Percentiles rank a stretch among this genome's conserved stretches.
Conservation (phyloP, 2,888 invertebrate genomes). For the Phaonia tiefii region DNA sequence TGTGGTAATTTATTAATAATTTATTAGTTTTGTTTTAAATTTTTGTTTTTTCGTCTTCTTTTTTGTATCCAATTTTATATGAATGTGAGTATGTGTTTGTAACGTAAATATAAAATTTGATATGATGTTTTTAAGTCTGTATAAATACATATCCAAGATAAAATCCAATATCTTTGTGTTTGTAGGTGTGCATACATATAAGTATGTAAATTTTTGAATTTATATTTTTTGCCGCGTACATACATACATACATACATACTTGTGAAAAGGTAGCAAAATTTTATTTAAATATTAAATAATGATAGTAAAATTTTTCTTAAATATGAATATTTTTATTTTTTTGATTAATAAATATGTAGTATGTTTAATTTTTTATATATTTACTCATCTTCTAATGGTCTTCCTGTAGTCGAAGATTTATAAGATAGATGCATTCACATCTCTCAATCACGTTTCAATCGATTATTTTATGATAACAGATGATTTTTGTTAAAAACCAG, state of each 20-base stretch:
- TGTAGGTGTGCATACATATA: neutral
- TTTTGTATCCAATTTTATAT: neutral
- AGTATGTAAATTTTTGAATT: neutral
- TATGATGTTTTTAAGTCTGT: slow-evolving; percentile 18
- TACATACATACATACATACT: neutral
- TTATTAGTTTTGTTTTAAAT: slow-evolving; percentile 8
- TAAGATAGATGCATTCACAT: too few relatives aligned
- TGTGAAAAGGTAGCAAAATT: slow-evolving; percentile 16
- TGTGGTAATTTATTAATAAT: slow-evolving; percentile 4
- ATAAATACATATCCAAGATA: neutral
- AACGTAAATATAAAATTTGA: slow-evolving; percentile 40
- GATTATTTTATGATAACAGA: too few relatives aligned
- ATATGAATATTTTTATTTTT: neutral
- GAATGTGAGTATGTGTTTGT: slow-evolving; percentile 22
- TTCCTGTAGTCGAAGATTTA: too few relatives aligned
- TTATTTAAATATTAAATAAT: slow-evolving; percentile 8
- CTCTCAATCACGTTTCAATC: too few relatives aligned
- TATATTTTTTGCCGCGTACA: neutral
- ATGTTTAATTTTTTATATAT: too few relatives aligned
- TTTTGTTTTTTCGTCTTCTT: slow-evolving; percentile 10
- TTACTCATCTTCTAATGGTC: too few relatives aligned
- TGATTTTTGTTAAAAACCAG: too few relatives aligned
- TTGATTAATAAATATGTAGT: slow-evolving; percentile 6
- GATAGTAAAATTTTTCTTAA: slow-evolving; percentile 28
- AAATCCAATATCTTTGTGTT: slow-evolving; percentile 7